These are phyloP conservation scores for Pandion haliaetus DNA, from an alignment of 2,113 vertebrate species.

Conservation along the genomic window DNA sequence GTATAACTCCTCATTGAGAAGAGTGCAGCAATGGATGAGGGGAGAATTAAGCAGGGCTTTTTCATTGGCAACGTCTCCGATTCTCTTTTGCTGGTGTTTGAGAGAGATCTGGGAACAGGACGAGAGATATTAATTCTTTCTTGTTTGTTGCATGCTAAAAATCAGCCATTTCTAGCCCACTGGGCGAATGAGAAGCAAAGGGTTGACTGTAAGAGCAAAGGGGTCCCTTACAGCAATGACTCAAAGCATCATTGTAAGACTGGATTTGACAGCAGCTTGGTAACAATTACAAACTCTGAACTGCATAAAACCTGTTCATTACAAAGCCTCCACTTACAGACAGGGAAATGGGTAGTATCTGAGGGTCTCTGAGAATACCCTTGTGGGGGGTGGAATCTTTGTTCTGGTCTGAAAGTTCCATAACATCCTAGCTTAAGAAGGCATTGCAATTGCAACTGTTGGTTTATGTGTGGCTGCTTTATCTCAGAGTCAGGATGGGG, in stretches of 20 bases:
- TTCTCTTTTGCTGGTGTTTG: background rate
- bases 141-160: background rate
- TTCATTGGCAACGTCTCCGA: background rate
- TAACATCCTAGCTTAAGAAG: background rate
- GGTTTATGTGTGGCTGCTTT: background rate
- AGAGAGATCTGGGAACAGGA: background rate
- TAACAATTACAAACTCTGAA: background rate
- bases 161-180: background rate
- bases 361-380: background rate
- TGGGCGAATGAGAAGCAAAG: background rate
- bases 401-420: background rate
- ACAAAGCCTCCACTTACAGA: background rate
- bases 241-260: background rate
- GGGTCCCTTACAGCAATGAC: background rate
- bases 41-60: background rate
- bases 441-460: background rate
- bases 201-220: background rate
- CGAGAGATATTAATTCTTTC: background rate
- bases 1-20: background rate
- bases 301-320: background rate
- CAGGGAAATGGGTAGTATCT: background rate
- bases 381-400: background rate
- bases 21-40: background rate
- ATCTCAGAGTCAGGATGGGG: background rate
- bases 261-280: background rate